Conservation (phyloP, 2,888 invertebrate genomes). For the Oscheius sp. region DNA sequence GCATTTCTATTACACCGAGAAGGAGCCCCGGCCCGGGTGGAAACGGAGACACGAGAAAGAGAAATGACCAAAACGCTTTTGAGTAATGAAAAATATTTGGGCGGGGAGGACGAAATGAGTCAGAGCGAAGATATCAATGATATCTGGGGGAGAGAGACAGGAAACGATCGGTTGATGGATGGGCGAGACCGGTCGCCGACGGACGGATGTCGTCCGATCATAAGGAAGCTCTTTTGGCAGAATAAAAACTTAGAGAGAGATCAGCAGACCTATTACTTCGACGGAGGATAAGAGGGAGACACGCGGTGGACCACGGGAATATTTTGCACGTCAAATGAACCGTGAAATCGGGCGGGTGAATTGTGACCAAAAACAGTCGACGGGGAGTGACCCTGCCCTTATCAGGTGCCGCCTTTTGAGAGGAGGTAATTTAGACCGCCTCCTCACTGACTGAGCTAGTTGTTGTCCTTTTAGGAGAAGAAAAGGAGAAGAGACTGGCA, state of each 20-base stretch:
- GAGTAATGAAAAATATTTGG: neutral
- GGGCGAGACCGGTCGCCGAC: conserved; percentile 14
- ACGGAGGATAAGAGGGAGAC: too few relatives aligned
- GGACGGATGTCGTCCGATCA: neutral
- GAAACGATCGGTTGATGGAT: conserved; percentile 22
- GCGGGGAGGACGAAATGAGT: neutral
- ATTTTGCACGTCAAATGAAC: too few relatives aligned
- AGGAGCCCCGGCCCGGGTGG: neutral
- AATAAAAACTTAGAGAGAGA: neutral
- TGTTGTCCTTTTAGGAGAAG: too few relatives aligned
- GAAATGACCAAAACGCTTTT: neutral
- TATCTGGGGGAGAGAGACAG: neutral
- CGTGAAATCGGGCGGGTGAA: too few relatives aligned
- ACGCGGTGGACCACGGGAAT: too few relatives aligned
- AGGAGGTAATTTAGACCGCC: too few relatives aligned
- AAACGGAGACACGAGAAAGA: neutral
- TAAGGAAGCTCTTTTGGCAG: conserved; percentile 14
- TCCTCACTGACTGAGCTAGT: too few relatives aligned
- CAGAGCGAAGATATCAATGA: neutral
- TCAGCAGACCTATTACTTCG: too few relatives aligned
- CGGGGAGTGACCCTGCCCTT: too few relatives aligned
- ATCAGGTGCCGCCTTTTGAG: too few relatives aligned
- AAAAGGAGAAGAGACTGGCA: neutral
- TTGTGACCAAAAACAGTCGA: too few relatives aligned
- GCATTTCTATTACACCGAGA: conserved; percentile 28